These are phyloP conservation scores for Chromoteleia sp. DNA, from an alignment of 2,888 invertebrate species.

Conservation along the genomic window DNA sequence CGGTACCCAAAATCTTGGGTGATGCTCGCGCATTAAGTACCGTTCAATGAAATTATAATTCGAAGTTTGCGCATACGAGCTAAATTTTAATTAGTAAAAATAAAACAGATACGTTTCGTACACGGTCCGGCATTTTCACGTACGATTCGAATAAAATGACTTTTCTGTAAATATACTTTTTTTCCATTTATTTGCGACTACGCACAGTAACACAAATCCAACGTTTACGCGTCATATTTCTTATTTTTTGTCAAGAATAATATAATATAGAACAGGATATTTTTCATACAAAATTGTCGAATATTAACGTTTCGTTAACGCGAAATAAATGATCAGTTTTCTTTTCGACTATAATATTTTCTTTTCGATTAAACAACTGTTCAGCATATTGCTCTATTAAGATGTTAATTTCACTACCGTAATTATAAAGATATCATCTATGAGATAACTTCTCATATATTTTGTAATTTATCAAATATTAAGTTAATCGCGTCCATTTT, in stretches of 20 bases:
- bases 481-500: not conserved
- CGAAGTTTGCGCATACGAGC: no score
- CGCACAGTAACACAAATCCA: no score
- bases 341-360: not conserved
- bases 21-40: conserved; percentile 1
- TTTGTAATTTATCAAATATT: conserved; percentile 1
- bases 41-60: conserved; percentile 1
- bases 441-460: conserved; percentile 1
- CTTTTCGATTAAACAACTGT: conserved; percentile 14
- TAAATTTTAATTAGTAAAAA: no score
- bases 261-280: no score
- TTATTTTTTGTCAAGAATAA: no score
- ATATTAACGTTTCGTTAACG: not conserved
- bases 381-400: not conserved
- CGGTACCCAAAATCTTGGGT: conserved; percentile 31
- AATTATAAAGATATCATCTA: conserved; percentile 9
- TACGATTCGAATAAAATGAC: no score
- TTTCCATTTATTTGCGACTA: no score
- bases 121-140: no score
- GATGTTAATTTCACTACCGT: conserved; percentile 30
- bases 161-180: no score
- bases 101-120: no score
- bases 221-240: no score
- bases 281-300: no score
- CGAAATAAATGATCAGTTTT: not conserved